Evolutionary conservation across 37 sponge, comb jelly and placozoan genomes (phyloP).

Genomic region (Lycopodina hypogea): DNA sequence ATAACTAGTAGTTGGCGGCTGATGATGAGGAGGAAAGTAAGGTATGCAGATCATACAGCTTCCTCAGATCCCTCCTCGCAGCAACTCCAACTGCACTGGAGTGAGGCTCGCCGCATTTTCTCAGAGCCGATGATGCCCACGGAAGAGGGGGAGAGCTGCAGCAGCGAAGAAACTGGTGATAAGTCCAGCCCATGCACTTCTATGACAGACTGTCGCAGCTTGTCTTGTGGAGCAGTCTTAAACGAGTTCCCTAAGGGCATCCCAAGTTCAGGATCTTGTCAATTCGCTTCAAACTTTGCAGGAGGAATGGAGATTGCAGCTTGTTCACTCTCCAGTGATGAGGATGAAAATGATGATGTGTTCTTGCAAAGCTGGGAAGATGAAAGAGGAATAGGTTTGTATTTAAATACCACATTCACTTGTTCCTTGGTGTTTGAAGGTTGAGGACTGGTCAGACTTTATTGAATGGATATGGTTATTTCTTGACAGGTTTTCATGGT

Average conservation of each 20-base stretch:
- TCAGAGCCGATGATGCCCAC: slow-evolving; percentile 34
- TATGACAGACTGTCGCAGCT: neutral
- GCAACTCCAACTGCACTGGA: slow-evolving; percentile 37
- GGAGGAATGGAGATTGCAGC: neutral
- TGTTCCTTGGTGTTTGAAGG: neutral
- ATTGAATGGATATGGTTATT: neutral
- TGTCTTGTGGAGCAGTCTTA: slow-evolving; percentile 5
- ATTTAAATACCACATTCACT: neutral
- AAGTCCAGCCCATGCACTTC: neutral
- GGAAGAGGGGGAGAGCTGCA: neutral
- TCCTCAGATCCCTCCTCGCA: neutral
- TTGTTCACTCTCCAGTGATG: neutral
- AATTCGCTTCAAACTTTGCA: neutral
- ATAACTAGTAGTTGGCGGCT: neutral
- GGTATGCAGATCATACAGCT: too few species aligned
- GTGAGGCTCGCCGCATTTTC: slow-evolving; percentile 33
- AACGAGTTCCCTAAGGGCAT: neutral
- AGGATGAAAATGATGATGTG: slow-evolving; percentile 25
- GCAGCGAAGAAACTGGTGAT: neutral
- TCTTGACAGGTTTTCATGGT: neutral
- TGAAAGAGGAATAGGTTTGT: neutral
- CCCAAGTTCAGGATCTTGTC: neutral
- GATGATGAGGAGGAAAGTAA: neutral
- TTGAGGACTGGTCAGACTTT: neutral
- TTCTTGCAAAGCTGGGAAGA: slow-evolving; percentile 21